Evolutionary conservation across 2,888 invertebrate species (phyloP).

Genomic region (Volucella zonaria): DNA sequence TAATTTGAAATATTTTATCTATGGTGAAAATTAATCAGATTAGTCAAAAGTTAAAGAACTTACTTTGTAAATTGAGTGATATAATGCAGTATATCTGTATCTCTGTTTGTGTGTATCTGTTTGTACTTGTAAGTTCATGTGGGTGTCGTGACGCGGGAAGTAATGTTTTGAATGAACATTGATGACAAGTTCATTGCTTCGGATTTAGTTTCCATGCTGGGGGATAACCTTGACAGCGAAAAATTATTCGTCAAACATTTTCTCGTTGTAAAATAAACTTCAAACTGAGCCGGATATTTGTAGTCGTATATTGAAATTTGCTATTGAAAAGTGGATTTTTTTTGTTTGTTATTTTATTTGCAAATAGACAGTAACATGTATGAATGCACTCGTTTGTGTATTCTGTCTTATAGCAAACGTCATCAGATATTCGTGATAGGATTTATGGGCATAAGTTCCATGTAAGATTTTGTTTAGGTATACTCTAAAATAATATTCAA

Average conservation of each 20-base stretch:
- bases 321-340: too few relatives aligned
- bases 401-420: too few relatives aligned
- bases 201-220: constrained; percentile 15
- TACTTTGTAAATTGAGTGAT: not conserved
- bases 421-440: too few relatives aligned
- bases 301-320: too few relatives aligned
- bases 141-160: constrained; percentile 48
- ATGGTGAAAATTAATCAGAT: constrained; percentile 43
- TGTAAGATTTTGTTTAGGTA: too few relatives aligned
- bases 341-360: too few relatives aligned
- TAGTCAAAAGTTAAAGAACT: not conserved
- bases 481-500: too few relatives aligned
- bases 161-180: constrained; percentile 5
- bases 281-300: constrained; percentile 37
- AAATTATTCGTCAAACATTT: constrained; percentile 21
- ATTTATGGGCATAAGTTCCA: too few relatives aligned
- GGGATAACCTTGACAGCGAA: constrained; percentile 38
- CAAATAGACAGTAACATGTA: too few relatives aligned
- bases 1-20: not conserved
- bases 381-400: too few relatives aligned
- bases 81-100: constrained; percentile 36
- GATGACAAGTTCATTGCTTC: constrained; percentile 47
- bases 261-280: constrained; percentile 2
- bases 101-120: not conserved
- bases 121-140: constrained; percentile 20